Evolutionary conservation across 2,888 invertebrate genomes (phyloP).

Genomic region (Onthophagus sagittarius): DNA sequence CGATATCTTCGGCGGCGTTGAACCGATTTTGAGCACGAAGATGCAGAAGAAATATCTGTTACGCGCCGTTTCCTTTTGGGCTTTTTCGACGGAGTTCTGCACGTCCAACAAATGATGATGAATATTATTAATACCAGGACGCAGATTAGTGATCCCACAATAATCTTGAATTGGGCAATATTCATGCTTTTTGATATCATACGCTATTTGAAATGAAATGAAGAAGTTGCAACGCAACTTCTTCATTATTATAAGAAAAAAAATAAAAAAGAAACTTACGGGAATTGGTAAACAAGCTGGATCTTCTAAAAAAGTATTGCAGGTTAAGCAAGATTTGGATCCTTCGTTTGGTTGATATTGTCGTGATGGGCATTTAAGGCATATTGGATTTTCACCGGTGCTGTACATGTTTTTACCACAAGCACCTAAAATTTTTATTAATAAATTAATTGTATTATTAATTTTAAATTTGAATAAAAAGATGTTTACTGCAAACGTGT

Average conservation of each 20-base stretch:
- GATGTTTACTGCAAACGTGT: slow-evolving; percentile 43
- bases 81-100: slow-evolving; percentile 6
- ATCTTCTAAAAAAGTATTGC: slow-evolving; percentile 44
- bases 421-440: slow-evolving; percentile 36
- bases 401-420: slow-evolving; percentile 44
- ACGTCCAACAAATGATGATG: slow-evolving; percentile 15
- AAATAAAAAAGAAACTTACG: slow-evolving; percentile 29
- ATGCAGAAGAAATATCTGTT: neutral
- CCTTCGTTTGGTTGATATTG: slow-evolving; percentile 45
- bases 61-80: neutral
- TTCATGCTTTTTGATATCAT: slow-evolving; percentile 12
- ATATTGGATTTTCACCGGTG: slow-evolving; percentile 40
- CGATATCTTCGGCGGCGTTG: slow-evolving; percentile 11
- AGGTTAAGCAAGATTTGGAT: slow-evolving; percentile 41
- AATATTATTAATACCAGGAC: slow-evolving; percentile 5
- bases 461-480: neutral
- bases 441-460: neutral
- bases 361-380: slow-evolving; percentile 41
- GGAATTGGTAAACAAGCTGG: slow-evolving; percentile 40
- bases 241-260: neutral
- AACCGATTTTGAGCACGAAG: neutral
- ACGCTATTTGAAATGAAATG: neutral
- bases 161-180: slow-evolving; percentile 15
- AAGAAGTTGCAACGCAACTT: neutral
- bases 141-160: slow-evolving; percentile 15